These are phyloP conservation scores for Anomalospiza imberbis DNA, from an alignment of 2,797 vertebrate genomes.

Conservation along the genomic window DNA sequence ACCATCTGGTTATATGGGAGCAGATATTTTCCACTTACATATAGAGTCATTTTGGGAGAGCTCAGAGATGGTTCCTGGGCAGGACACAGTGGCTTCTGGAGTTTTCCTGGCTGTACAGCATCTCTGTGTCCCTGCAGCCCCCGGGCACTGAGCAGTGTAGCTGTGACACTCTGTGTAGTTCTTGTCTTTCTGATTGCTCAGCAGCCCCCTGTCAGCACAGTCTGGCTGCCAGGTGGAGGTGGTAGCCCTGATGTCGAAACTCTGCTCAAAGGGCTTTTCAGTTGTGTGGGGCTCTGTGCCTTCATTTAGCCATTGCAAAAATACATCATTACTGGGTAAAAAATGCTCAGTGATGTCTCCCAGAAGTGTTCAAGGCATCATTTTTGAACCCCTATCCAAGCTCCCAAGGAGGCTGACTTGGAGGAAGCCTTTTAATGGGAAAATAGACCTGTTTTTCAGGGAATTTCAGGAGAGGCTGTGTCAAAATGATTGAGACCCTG, in stretches of 20 bases:
- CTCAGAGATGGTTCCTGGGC: fast-evolving
- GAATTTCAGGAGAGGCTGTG: neutral
- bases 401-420: neutral
- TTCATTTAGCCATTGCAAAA: neutral
- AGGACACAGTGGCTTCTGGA: neutral
- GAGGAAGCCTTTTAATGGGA: neutral
- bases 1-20: too few relatives aligned
- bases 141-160: fast-evolving
- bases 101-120: neutral
- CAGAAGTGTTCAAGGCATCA: neutral
- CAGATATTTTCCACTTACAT: neutral
- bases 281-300: neutral
- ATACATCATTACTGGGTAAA: fast-evolving
- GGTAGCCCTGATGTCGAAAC: neutral
- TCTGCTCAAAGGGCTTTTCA: neutral
- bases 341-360: neutral
- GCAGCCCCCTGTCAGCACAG: neutral
- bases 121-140: fast-evolving
- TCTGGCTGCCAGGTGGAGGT: neutral
- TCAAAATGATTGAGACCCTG: neutral
- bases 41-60: neutral
- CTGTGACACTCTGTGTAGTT: fast-evolving
- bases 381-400: neutral
- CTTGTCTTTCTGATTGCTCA: neutral
- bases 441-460: neutral